phyloP scores from a whole-genome alignment of 1,140 invertebrate species.

The Meloidogyne chitwoodi region DNA sequence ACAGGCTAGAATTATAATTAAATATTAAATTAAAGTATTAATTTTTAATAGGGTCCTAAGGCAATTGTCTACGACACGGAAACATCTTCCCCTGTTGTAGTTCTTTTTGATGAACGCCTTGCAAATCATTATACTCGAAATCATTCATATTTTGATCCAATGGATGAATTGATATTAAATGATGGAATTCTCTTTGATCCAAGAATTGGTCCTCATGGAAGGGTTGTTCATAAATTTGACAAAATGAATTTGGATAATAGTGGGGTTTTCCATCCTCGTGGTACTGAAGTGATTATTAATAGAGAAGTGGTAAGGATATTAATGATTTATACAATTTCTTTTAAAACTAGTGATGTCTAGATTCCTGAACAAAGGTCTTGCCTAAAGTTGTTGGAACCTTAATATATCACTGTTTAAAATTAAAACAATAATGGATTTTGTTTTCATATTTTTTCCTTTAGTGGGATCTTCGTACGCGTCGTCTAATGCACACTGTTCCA shows the following conservation, averaged over 20 bases:
- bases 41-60: conserved; percentile 61
- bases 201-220: conserved; percentile 66
- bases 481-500: conserved; percentile 85
- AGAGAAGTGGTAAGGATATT: conserved; percentile 63
- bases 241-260: conserved; percentile 89
- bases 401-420: no score
- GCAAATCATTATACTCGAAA: conserved; percentile 90
- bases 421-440: no score
- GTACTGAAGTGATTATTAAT: conserved; percentile 67
- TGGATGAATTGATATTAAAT: conserved; percentile 84
- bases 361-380: no score
- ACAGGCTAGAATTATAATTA: conserved; percentile 70
- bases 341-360: no score
- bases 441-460: conserved; percentile 75
- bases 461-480: conserved; percentile 92
- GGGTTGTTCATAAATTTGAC: conserved; percentile 85
- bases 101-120: conserved; percentile 70
- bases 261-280: conserved; percentile 94
- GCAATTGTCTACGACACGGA: conserved; percentile 77
- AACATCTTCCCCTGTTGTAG: conserved; percentile 73
- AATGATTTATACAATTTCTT: background rate
- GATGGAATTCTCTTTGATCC: conserved; percentile 96
- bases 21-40: conserved; percentile 43
- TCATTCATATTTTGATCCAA: conserved; percentile 84
- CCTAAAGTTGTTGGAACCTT: no score